These are phyloP conservation scores for Eulithis testata DNA, from an alignment of 2,888 invertebrate genomes.

Conservation along the genomic window DNA sequence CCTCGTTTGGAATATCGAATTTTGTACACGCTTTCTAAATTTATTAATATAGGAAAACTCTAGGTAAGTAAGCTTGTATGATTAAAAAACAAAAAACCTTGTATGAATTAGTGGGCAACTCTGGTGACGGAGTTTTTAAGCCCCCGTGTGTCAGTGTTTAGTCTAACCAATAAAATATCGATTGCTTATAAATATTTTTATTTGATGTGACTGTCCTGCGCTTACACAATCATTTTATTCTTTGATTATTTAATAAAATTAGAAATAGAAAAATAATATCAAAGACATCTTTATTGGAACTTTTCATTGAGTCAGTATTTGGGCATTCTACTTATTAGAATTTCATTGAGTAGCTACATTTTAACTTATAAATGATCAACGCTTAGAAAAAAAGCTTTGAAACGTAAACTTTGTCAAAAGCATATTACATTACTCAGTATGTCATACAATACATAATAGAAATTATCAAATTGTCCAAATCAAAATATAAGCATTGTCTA, in stretches of 20 bases:
- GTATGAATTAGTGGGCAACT: no score
- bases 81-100: no score
- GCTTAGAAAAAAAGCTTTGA: slow-evolving; percentile 41
- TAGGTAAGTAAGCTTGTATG: no score
- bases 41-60: no score
- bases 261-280: slow-evolving; percentile 85
- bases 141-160: no score
- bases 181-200: slow-evolving; percentile 81
- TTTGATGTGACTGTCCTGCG: slow-evolving; percentile 79
- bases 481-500: slow-evolving; percentile 65
- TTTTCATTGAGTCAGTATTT: slow-evolving; percentile 65
- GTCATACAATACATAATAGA: slow-evolving; percentile 46
- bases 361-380: slow-evolving; percentile 40
- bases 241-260: slow-evolving; percentile 81
- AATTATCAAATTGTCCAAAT: slow-evolving; percentile 64
- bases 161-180: slow-evolving; percentile 63
- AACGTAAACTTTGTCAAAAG: slow-evolving; percentile 54
- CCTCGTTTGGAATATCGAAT: slow-evolving; percentile 37
- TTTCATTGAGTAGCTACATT: slow-evolving; percentile 34
- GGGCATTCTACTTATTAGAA: slow-evolving; percentile 29
- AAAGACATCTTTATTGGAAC: slow-evolving; percentile 80
- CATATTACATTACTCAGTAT: slow-evolving; percentile 49
- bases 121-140: no score
- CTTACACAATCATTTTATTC: slow-evolving; percentile 78
- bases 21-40: slow-evolving; percentile 11